These are phyloP conservation scores for Diabrotica balteata DNA, from an alignment of 2,888 invertebrate genomes.

Conservation along the genomic window DNA sequence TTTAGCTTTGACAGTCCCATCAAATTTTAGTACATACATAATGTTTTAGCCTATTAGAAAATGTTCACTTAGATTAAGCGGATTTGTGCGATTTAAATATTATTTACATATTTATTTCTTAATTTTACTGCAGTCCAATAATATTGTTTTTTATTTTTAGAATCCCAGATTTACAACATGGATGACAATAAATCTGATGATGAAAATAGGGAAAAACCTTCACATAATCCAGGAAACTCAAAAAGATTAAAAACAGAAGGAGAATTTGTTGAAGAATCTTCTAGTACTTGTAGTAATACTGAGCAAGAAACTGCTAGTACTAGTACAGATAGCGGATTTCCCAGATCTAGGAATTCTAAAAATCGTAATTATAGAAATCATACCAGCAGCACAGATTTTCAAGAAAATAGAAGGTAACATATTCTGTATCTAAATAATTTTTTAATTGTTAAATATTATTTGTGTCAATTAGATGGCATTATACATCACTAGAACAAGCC, in stretches of 20 bases:
- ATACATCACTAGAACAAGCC: too few relatives aligned
- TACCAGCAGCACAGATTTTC: constrained; percentile 33
- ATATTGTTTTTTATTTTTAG: too few relatives aligned
- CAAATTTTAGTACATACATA: too few relatives aligned
- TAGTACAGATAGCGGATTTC: constrained; percentile 49
- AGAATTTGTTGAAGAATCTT: constrained; percentile 40
- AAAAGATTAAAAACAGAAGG: constrained; percentile 53
- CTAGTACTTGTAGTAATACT: constrained; percentile 44
- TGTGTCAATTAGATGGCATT: too few relatives aligned
- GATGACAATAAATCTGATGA: constrained; percentile 48
- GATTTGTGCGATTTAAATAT: too few relatives aligned
- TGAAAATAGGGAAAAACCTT: constrained; percentile 35
- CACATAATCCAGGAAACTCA: constrained; percentile 36
- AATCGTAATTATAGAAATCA: constrained; percentile 48
- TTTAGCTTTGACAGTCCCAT: too few relatives aligned
- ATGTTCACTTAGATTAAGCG: too few relatives aligned
- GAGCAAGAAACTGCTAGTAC: constrained; percentile 48
- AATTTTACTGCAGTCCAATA: too few relatives aligned
- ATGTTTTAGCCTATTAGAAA: too few relatives aligned
- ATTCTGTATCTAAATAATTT: too few relatives aligned
- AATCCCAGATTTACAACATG: constrained; percentile 37
- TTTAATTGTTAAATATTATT: too few relatives aligned
- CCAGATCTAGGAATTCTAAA: constrained; percentile 41
- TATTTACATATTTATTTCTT: too few relatives aligned
- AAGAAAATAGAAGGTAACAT: constrained; percentile 35